Base-by-base conservation (phyloP, 2,888 invertebrate species). In the Portevinia maculata region DNA sequence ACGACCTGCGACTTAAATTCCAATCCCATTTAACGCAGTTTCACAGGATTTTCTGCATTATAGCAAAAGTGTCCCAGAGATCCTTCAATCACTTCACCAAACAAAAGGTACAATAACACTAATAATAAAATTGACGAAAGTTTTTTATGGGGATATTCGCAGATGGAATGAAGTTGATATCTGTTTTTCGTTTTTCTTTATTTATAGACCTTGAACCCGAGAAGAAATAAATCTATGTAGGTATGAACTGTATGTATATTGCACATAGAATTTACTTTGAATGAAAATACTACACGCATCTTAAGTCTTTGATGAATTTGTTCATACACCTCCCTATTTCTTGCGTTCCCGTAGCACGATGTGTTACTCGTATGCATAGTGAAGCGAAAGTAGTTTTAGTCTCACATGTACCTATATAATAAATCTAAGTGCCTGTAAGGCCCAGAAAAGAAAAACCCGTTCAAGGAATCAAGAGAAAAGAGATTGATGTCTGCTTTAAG, bases 71-170 rank as follows among this genome's bases (percentile, higher is more conserved):
- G 24, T 11, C 2, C 30, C 39, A 11, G 17, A 34, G 7, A 28
- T 11, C n/a, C 28, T 53, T 52, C 39, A 59, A 32, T 44, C 52
- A 21, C 11, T 28, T 30, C 41, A 19, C 50, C 19, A 59, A 50
- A 39, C 21, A 17, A 41, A 69, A 39, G 24, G 50, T 44, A 21
- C 64, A 73, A 73, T 53, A 73, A 57, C 39, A 50, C 44, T 60
- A 60, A 60, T 60, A 57, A 74, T 65, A 50, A 65, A 75, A 60
- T 53, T 60, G 53, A 60, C 34, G 37, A 50, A 75, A 75, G 60
- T 13, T 1, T 52, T 44, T 60, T 60, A 52, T 44, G 39, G 30
- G 3, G 55, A 53, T 62, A 32, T 30, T 53, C 37, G 28, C 52
- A 59, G 21, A 24, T 37, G 64, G 41, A 37, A 28, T 34, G 32